Conservation (phyloP, 2,113 vertebrate genomes). For the Chionomys nivalis region DNA sequence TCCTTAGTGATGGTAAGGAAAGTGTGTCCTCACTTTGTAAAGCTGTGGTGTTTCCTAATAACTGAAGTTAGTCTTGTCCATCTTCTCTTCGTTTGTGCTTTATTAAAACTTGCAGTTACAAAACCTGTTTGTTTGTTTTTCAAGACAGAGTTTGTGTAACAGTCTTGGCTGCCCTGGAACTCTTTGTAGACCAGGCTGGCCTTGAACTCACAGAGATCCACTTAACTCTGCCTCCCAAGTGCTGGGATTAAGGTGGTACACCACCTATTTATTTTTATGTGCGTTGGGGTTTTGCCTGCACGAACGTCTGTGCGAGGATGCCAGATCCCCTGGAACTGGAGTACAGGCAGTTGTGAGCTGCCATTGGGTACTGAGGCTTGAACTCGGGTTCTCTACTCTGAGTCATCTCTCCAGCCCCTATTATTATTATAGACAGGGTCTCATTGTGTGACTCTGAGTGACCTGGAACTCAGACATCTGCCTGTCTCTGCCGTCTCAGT, state of each 20-base stretch:
- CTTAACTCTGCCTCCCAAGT: neutral
- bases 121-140: neutral
- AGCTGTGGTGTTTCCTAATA: constrained; percentile 23
- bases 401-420: neutral
- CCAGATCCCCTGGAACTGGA: neutral
- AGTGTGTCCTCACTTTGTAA: constrained; percentile 4
- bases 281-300: neutral
- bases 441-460: neutral
- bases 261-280: neutral
- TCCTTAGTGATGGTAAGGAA: neutral
- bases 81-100: neutral
- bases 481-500: neutral
- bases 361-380: neutral
- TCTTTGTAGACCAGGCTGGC: neutral
- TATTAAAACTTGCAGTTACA: neutral
- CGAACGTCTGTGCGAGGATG: neutral
- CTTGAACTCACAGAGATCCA: neutral
- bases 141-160: neutral
- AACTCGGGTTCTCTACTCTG: neutral
- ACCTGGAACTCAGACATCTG: neutral
- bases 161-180: neutral
- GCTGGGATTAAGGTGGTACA: neutral
- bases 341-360: neutral
- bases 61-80: neutral
- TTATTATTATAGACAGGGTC: neutral